These are phyloP conservation scores for Trichogramma evanescens DNA, from an alignment of 2,888 invertebrate genomes.

Conservation along the genomic window DNA sequence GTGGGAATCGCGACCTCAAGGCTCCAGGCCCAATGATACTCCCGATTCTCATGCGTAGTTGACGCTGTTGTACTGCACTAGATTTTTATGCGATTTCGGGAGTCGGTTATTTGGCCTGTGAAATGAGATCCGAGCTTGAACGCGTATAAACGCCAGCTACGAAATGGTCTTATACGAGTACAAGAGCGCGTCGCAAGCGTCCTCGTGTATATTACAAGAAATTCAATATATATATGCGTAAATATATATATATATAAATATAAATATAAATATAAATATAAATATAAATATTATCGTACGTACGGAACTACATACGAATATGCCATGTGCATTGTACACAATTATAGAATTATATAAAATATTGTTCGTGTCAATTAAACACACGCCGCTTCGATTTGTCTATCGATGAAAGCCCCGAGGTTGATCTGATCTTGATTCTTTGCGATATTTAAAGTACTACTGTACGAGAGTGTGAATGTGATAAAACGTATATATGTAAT, in stretches of 20 bases:
- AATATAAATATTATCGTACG: conserved; percentile 20
- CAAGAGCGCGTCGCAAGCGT: not conserved
- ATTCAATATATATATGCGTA: conserved; percentile 8
- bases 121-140: no score
- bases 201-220: not conserved
- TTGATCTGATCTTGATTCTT: conserved; percentile 16
- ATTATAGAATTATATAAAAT: conserved; percentile 11
- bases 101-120: no score
- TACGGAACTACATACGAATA: conserved; percentile 25
- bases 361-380: conserved; percentile 43
- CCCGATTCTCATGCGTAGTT: no score
- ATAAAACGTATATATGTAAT: not conserved
- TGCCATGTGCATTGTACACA: conserved; percentile 11
- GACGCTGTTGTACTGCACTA: no score
- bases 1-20: no score
- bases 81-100: no score
- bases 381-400: conserved; percentile 27
- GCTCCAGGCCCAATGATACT: no score
- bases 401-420: conserved; percentile 22
- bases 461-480: conserved; percentile 9
- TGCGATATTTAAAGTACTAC: conserved; percentile 9
- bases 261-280: not conserved
- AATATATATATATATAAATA: no score
- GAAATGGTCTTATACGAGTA: no score
- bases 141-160: no score